phyloP scores from a whole-genome alignment of 2,797 vertebrate genomes.

The Meda fulgida region DNA sequence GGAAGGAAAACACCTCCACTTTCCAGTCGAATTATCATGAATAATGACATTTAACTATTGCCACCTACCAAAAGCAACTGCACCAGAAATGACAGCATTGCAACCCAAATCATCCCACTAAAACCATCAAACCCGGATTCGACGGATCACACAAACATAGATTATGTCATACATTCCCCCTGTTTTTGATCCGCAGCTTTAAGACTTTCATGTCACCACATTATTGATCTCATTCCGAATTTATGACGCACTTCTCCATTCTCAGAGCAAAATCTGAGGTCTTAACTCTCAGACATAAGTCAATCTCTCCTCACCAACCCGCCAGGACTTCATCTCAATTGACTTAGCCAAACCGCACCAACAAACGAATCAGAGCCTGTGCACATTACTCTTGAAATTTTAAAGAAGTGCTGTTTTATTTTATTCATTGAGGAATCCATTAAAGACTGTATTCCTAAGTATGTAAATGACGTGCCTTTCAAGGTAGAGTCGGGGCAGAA shows the following conservation, averaged over 20 bases:
- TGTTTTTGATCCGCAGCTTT: slow-evolving; percentile 50
- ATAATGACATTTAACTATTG: slow-evolving; percentile 62
- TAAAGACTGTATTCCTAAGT: slow-evolving; percentile 92
- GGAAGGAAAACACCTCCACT: slow-evolving; percentile 59
- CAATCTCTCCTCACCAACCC: slow-evolving; percentile 17
- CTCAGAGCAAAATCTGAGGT: slow-evolving; percentile 52
- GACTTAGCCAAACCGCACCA: background rate
- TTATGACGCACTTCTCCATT: slow-evolving; percentile 51
- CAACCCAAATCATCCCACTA: slow-evolving; percentile 29
- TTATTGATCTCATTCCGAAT: slow-evolving; percentile 62
- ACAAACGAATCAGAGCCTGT: slow-evolving; percentile 54
- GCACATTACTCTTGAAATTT: slow-evolving; percentile 89
- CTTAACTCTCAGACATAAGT: slow-evolving; percentile 57
- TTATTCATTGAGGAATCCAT: slow-evolving; percentile 98
- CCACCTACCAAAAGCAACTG: slow-evolving; percentile 46
- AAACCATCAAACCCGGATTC: background rate
- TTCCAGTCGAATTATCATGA: slow-evolving; percentile 33
- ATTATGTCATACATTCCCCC: slow-evolving; percentile 51
- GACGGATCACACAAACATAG: background rate
- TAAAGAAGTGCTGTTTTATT: slow-evolving; percentile 95
- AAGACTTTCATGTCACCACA: slow-evolving; percentile 53
- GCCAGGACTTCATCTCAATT: slow-evolving; percentile 4
- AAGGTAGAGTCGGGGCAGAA: slow-evolving; percentile 94
- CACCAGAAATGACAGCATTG: slow-evolving; percentile 15
- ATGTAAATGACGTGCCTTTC: slow-evolving; percentile 98